A percentile compares a stretch with the other conserved stretches of the same genome.
Conservation (phyloP, 1,140 invertebrate genomes). For the Wiebesia pumilae region DNA sequence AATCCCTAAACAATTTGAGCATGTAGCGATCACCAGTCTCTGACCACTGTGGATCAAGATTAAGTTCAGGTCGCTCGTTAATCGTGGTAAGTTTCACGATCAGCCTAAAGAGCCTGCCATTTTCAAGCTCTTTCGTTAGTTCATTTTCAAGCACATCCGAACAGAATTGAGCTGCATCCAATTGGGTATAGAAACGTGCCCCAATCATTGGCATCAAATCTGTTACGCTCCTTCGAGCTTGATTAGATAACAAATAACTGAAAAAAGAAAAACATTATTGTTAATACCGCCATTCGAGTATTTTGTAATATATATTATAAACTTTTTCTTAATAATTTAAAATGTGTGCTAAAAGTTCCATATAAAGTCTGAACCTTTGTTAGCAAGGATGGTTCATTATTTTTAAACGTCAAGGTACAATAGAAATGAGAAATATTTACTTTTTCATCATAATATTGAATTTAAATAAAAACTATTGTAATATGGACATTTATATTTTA, state of each 20-base stretch:
- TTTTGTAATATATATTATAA: no score
- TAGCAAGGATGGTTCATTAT: no score
- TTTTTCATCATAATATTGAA: neutral
- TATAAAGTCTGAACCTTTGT: no score
- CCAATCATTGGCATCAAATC: conserved; percentile 99
- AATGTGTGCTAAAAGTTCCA: no score
- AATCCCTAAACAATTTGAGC: conserved; percentile 98
- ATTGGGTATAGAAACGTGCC: conserved; percentile 95
- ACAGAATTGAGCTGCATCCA: conserved; percentile 91
- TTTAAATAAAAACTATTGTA: neutral
- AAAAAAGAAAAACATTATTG: conserved; percentile 5
- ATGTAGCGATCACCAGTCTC: conserved; percentile 98
- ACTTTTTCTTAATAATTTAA: no score
- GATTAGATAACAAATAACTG: conserved; percentile 87
- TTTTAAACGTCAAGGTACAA: no score
- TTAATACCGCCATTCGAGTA: no score
- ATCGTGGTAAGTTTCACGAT: conserved; percentile 93
- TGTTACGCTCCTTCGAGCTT: conserved; percentile 87
- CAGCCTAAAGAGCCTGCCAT: conserved; percentile 92
- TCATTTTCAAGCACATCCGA: conserved; percentile 94
- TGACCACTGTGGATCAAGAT: conserved; percentile 94
- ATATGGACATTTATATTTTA: neutral
- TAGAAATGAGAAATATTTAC: conserved; percentile 30
- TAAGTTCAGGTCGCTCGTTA: conserved; percentile 95
- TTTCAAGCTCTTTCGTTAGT: conserved; percentile 94